Percentiles rank a stretch among this genome's conserved stretches.
These are phyloP conservation scores for Netelia fuscicornis DNA, from an alignment of 2,888 invertebrate genomes.

Conservation along the genomic window DNA sequence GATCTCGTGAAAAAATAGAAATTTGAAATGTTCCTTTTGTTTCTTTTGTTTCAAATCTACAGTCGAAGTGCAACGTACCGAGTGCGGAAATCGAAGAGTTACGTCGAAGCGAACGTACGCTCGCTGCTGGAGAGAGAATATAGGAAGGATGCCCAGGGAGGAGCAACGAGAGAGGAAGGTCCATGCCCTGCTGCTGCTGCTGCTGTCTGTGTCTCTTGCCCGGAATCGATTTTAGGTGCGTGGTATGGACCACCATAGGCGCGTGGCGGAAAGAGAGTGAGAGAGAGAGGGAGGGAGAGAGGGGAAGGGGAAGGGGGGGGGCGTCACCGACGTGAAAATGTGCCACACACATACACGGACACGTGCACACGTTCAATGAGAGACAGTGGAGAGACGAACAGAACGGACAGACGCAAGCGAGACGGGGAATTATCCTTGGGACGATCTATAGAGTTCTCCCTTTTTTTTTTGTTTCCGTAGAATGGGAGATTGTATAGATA, in stretches of 20 bases:
- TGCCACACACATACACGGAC: constrained; percentile 23
- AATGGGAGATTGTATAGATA: neutral
- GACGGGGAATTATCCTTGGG: constrained; percentile 35
- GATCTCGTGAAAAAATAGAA: neutral
- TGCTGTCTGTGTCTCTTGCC: constrained; percentile 72
- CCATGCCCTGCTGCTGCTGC: constrained; percentile 73
- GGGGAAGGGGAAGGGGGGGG: neutral
- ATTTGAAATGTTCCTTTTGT: neutral
- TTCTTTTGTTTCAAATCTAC: neutral
- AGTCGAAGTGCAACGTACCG: neutral
- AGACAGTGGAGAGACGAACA: constrained; percentile 10
- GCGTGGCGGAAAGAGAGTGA: constrained; percentile 43
- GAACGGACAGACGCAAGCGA: constrained; percentile 34
- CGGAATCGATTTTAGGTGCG: constrained; percentile 81
- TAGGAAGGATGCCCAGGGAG: constrained; percentile 33
- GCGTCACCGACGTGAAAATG: constrained; percentile 35
- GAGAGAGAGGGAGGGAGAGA: neutral
- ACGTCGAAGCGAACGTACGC: constrained; percentile 8
- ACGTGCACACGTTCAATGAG: neutral
- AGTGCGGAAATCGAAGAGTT: constrained; percentile 14
- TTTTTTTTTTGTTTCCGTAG: constrained; percentile 1
- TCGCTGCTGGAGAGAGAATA: neutral
- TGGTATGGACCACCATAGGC: constrained; percentile 78
- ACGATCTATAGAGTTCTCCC: constrained; percentile 11
- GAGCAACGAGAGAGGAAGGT: constrained; percentile 71